Base-by-base conservation (phyloP, 1,140 invertebrate species). In the Bombus affinis region DNA sequence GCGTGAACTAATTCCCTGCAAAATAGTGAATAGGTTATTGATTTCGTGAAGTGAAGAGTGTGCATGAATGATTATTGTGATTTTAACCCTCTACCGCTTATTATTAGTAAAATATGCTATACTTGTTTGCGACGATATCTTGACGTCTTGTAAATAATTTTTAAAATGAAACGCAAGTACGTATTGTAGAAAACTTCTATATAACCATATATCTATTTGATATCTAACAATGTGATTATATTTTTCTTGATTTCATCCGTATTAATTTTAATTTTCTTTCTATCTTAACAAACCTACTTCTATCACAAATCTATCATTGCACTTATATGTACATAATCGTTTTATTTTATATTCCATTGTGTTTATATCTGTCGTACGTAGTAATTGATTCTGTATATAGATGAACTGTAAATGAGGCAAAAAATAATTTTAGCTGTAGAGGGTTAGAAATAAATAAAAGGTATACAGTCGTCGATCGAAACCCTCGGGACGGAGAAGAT, bases 401-500 rank as follows among this genome's bases (percentile, higher is more conserved):
- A 53, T 39, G 32, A 32, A 18, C 18, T 53, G 28, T 39, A 77
- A 47, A 15, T 35, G 25, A 32, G n/a, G 28, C 44, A 57, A 53
- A 62, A 32, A 57, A 68, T 32, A 68, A 79, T 53, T 37, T 68
- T 65, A 62, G 83, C 72, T 73, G 89, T 90, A 57, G 86, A 83
- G 89, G 86, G 83, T 90, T 86, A 83, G 68, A 90, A 77, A 53
- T 59, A 68, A 81, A 57, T 42, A 57, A 81, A 74, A 39, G 32
- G 53, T 73, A 37, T n/a, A 78, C 81, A 71, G 76, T 90, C 83
- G 88, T 88, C 86, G 86, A 90, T 90, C 89, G 89, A 80, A 85
- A 90, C 88, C 86, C 82, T 90, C 88, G 88, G 88, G 89, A 90
- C 88, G 86, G 79, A 81, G 82, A 71, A 80, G 70, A 76, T 78